Evolutionary conservation across 30 jellyfish, hydroid and myxozoan genomes (phyloP).

Genomic region (Cassiopea andromeda): DNA sequence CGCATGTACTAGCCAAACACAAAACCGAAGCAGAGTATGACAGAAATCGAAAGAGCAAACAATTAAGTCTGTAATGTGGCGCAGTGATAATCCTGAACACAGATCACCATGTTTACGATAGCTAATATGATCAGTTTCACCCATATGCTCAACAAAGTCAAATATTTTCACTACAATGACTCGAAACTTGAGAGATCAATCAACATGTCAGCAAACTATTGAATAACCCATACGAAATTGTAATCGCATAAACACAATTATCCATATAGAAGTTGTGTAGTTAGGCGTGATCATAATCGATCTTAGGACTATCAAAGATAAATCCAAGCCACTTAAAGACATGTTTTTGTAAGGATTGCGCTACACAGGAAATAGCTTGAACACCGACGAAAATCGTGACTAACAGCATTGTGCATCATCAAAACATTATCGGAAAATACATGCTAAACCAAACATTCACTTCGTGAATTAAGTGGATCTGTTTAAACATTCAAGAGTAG

Average conservation of each 20-base stretch:
- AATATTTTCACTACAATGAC: conserved; percentile 41
- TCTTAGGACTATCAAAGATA: neutral
- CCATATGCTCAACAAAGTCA: conserved; percentile 17
- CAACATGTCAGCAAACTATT: conserved; percentile 57
- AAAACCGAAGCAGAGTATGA: neutral
- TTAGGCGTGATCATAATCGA: neutral
- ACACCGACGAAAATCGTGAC: conserved; percentile 12
- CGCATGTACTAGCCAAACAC: neutral
- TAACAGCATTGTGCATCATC: neutral
- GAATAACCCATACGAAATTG: conserved; percentile 16
- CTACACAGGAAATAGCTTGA: conserved; percentile 21
- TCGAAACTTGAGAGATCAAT: conserved; percentile 52
- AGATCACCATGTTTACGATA: neutral
- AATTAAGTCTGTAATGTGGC: neutral
- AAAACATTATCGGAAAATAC: neutral
- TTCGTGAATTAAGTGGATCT: neutral
- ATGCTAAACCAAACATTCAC: neutral
- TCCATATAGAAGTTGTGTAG: neutral
- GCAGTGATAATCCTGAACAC: neutral
- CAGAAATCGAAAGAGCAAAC: conserved; percentile 7
- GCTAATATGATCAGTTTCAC: neutral
- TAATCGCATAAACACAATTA: conserved; percentile 41
- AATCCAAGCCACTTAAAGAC: conserved; percentile 6
- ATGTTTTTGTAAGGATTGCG: conserved; percentile 5
- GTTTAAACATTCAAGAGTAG: neutral